A percentile compares a stretch with the other conserved stretches of the same genome.
Conservation (phyloP, 2,797 vertebrate genomes). For the Miichthys miiuy region DNA sequence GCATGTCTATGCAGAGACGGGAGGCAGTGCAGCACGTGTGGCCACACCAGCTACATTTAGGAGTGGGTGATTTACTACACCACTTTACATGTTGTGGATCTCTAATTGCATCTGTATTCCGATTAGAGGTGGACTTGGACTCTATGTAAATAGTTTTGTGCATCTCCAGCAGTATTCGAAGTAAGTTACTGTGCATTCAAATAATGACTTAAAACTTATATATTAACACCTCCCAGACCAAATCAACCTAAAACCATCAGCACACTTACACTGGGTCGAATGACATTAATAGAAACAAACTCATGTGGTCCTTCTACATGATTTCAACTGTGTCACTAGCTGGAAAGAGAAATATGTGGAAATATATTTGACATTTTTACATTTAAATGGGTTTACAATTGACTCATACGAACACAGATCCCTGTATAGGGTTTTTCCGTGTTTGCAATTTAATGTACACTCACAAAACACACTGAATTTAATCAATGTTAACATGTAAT, state of each 20-base stretch:
- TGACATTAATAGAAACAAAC: slow-evolving; percentile 18
- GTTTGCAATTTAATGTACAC: not conserved
- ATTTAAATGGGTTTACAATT: not conserved
- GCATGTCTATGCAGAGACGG: slow-evolving; percentile 43
- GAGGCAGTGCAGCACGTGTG: slow-evolving; percentile 23
- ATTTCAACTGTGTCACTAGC: not conserved
- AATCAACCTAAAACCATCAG: slow-evolving; percentile 14
- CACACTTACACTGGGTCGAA: not conserved
- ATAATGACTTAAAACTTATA: slow-evolving; percentile 3
- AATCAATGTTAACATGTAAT: slow-evolving; percentile 1
- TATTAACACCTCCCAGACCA: slow-evolving; percentile 5
- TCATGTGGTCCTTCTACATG: not conserved
- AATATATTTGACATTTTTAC: not conserved
- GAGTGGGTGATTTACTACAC: not conserved
- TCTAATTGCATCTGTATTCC: slow-evolving; percentile 19
- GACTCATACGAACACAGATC: not conserved
- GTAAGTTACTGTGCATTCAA: not conserved
- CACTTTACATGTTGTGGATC: slow-evolving; percentile 26
- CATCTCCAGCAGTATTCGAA: slow-evolving; percentile 22
- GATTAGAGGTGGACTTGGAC: not conserved
- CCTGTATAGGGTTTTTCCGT: not conserved
- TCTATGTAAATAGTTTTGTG: slow-evolving; percentile 44
- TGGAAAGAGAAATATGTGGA: not conserved
- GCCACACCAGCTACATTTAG: slow-evolving; percentile 27
- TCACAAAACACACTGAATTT: not conserved